phyloP scores from a whole-genome alignment of 1,140 invertebrate species.

The Druon quercuslanigerum region DNA sequence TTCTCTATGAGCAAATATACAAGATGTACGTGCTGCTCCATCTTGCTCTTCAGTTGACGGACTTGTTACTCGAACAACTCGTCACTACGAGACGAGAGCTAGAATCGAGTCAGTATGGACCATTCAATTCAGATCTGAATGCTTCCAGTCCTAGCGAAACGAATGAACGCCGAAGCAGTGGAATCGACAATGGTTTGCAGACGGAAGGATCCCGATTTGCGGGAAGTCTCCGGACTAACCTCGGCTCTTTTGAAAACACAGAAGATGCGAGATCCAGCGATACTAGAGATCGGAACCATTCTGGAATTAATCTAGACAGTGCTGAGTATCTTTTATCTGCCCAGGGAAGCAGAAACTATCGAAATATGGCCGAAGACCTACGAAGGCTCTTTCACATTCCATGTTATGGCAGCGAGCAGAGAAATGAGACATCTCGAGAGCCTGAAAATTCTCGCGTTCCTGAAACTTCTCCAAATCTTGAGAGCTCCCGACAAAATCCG shows the following conservation, averaged over 20 bases:
- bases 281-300: not conserved
- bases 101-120: slow-evolving; percentile 48
- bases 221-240: not conserved
- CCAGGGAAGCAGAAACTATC: slow-evolving; percentile 34
- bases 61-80: slow-evolving; percentile 67
- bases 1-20: slow-evolving; percentile 62
- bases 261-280: not conserved
- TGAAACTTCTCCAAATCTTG: not conserved
- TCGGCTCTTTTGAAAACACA: not conserved
- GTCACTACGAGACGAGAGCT: slow-evolving; percentile 56
- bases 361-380: slow-evolving; percentile 34
- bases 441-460: not conserved
- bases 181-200: slow-evolving; percentile 42
- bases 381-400: slow-evolving; percentile 36
- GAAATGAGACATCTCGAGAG: slow-evolving; percentile 5
- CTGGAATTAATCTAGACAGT: not conserved
- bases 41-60: slow-evolving; percentile 68
- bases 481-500: not conserved
- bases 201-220: slow-evolving; percentile 33
- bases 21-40: slow-evolving; percentile 66
- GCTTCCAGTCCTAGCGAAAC: not conserved
- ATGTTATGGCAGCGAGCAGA: not conserved
- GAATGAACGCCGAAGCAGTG: slow-evolving; percentile 21
- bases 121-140: slow-evolving; percentile 34
- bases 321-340: slow-evolving; percentile 39